Evolutionary conservation across 2,888 invertebrate species (phyloP).

Genomic region (Tetrapedia diversipes): DNA sequence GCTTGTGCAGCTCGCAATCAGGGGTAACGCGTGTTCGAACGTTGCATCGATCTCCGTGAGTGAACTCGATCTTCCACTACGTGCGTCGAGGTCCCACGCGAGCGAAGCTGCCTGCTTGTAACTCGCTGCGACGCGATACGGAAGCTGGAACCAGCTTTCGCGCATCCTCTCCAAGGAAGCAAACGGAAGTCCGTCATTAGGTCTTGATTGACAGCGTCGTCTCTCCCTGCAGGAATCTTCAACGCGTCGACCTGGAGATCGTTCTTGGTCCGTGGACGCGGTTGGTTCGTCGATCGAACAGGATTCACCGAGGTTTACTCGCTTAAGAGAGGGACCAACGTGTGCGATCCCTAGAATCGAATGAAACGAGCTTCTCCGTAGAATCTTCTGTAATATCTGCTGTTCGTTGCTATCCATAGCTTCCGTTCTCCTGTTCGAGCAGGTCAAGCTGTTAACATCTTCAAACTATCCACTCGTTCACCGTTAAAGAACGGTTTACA

Average conservation of each 20-base stretch:
- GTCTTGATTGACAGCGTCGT: not conserved
- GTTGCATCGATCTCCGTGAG: no score
- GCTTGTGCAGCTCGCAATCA: not conserved
- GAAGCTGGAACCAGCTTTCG: not conserved
- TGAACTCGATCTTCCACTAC: not conserved
- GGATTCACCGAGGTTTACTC: not conserved
- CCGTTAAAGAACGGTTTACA: not conserved
- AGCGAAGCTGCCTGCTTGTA: not conserved
- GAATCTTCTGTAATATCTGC: not conserved
- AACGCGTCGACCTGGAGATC: not conserved
- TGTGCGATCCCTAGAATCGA: not conserved
- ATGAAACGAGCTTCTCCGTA: not conserved
- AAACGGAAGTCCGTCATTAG: not conserved
- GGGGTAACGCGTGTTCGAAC: not conserved
- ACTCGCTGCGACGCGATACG: conserved; percentile 6
- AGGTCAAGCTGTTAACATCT: no score
- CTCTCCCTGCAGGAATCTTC: not conserved
- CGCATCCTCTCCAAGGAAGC: not conserved
- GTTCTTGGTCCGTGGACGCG: not conserved
- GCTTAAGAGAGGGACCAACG: no score
- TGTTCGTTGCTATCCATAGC: not conserved
- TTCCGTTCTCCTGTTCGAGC: not conserved
- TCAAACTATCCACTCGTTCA: not conserved
- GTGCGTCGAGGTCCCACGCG: not conserved
- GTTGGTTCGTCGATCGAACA: not conserved